Percentiles rank a stretch among this genome's conserved stretches.
Conservation (phyloP, 64 coral and sea anemone species). For the Anthopleura sola region DNA sequence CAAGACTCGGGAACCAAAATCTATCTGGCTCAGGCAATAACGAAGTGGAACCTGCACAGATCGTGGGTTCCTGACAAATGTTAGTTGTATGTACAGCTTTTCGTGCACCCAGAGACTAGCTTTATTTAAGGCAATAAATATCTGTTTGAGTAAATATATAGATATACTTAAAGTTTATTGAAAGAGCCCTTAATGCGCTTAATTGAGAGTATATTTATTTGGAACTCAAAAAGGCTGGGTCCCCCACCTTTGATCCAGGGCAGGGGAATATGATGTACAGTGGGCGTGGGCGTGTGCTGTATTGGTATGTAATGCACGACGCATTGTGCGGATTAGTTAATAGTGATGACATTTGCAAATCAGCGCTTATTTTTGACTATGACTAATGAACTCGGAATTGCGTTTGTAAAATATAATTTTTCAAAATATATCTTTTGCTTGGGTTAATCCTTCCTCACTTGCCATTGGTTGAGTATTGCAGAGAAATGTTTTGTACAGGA, state of each 20-base stretch:
- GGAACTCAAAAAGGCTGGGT: neutral
- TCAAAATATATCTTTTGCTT: neutral
- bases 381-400: neutral
- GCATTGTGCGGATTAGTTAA: neutral
- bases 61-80: too few species aligned
- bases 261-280: neutral
- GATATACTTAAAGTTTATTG: neutral
- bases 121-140: too few species aligned
- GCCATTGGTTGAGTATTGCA: neutral
- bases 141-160: too few species aligned
- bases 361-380: neutral
- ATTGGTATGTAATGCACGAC: neutral
- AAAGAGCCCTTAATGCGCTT: neutral
- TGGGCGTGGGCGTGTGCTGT: neutral
- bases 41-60: too few species aligned
- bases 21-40: too few species aligned
- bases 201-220: neutral
- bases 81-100: too few species aligned
- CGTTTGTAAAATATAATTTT: neutral
- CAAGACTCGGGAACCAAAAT: too few species aligned
- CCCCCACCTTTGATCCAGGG: neutral
- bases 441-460: neutral
- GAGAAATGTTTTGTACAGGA: too few species aligned
- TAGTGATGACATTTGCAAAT: neutral
- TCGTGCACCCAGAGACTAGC: too few species aligned